phyloP scores from a whole-genome alignment of 2,888 invertebrate genomes.

The Panorpa germanica region DNA sequence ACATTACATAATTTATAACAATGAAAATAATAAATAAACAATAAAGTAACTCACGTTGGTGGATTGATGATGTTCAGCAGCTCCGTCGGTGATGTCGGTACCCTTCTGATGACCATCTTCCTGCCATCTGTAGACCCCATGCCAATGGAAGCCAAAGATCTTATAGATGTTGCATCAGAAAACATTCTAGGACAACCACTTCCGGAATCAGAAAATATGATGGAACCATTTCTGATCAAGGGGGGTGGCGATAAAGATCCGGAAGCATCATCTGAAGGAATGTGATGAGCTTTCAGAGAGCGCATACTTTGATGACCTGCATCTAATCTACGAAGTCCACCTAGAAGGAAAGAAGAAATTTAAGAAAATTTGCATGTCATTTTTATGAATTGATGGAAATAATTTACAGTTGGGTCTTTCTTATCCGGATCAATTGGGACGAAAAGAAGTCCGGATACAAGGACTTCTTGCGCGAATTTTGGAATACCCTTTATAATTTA shows the following conservation, averaged over 20 bases:
- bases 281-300: constrained; percentile 11
- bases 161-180: constrained; percentile 51
- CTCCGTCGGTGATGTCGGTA: constrained; percentile 72
- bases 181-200: constrained; percentile 28
- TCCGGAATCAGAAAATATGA: constrained; percentile 40
- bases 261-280: constrained; percentile 26
- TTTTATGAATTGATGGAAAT: too few species aligned
- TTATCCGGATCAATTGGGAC: too few species aligned
- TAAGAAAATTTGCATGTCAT: too few species aligned
- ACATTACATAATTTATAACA: too few species aligned
- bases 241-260: constrained; percentile 21
- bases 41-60: constrained; percentile 61
- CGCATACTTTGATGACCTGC: too few species aligned
- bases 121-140: constrained; percentile 80
- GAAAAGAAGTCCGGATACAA: too few species aligned
- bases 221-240: constrained; percentile 23
- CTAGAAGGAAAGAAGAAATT: too few species aligned
- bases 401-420: too few species aligned
- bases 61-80: constrained; percentile 72
- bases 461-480: too few species aligned
- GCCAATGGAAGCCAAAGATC: constrained; percentile 67
- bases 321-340: too few species aligned
- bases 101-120: constrained; percentile 65
- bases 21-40: constrained; percentile 11
- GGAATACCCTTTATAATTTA: too few species aligned